Conservation (phyloP, 1,140 invertebrate species). For the Nebria ingens region DNA sequence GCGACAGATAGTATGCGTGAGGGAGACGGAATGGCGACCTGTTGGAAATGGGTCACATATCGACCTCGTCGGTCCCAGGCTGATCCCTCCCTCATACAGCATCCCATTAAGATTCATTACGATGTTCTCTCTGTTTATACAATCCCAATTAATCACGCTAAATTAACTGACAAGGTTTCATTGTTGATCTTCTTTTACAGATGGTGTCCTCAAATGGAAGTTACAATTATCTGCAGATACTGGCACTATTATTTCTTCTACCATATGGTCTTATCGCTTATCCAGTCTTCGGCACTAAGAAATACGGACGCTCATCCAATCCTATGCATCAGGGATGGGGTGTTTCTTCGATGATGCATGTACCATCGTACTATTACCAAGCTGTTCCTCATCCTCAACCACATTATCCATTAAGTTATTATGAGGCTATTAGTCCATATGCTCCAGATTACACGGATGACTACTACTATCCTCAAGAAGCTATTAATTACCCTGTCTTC, state of each 20-base stretch:
- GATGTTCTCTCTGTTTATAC: slow-evolving; percentile 25
- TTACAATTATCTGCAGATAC: slow-evolving; percentile 28
- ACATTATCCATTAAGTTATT: slow-evolving; percentile 32
- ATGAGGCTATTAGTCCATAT: slow-evolving; percentile 37
- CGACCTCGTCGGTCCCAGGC: not conserved
- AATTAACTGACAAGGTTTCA: slow-evolving; percentile 28
- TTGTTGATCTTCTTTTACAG: slow-evolving; percentile 25
- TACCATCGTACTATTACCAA: slow-evolving; percentile 13
- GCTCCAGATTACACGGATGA: slow-evolving; percentile 43
- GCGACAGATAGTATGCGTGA: not conserved
- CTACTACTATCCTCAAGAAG: slow-evolving; percentile 38
- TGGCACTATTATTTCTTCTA: slow-evolving; percentile 31
- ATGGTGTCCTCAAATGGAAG: slow-evolving; percentile 24
- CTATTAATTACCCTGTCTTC: slow-evolving; percentile 30
- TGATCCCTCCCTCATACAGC: slow-evolving; percentile 13
- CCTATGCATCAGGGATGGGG: slow-evolving; percentile 9
- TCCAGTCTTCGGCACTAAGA: slow-evolving; percentile 38
- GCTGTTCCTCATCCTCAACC: slow-evolving; percentile 18
- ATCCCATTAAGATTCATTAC: slow-evolving; percentile 28
- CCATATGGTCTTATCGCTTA: slow-evolving; percentile 32
- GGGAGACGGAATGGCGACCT: slow-evolving; percentile 14
- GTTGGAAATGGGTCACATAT: slow-evolving; percentile 19
- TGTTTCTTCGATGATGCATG: not conserved
- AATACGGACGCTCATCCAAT: slow-evolving; percentile 30
- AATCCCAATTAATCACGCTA: slow-evolving; percentile 1